Base-by-base conservation (phyloP, 2,113 vertebrate genomes). In the Colinus virginianus region DNA sequence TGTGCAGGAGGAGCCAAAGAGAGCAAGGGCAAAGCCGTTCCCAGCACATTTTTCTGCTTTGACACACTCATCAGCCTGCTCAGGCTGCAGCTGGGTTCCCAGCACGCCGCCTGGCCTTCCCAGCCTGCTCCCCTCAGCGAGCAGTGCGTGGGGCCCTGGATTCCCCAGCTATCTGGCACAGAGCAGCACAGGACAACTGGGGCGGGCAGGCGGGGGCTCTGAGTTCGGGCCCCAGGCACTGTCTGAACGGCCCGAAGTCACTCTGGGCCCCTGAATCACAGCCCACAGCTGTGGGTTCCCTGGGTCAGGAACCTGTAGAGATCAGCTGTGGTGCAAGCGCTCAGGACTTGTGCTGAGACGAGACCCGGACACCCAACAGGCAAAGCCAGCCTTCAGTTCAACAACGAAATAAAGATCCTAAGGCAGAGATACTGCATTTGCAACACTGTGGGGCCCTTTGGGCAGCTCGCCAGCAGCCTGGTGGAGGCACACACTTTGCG, bases 321-420 rank as follows among this genome's bases (percentile, higher is more conserved):
- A 63, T 51, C 34, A 66, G 22, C 59, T 32, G 56, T 0, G 7
- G 38, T 36, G 49, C 30, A 46, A 48, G 34, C 5, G 30, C 45
- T 30, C 34, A 4, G 5, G 67, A 4, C 74, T 9, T 4, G 36
- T 0, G 0, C 13, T 0, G 14, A 67, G 76, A 62, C 0, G 2
- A 49, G 80, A 5, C 43, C 40, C 1, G 1, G 64, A 14, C 12
- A 56, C 30, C 42, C 1, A 3, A n/a, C 80, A 63, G 12, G 42
- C 61, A 21, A 46, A 30, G 8, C 16, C 64, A 63, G 36, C n/a
- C 53, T 51, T 64, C 6, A 32, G 45, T 45, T 66, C 8, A 67
- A n/a, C 19, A 67, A 71, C 28, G 71, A 40, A 40, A 51, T 43
- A 59, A 67, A 82, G 30, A 58, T 85, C 42, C 38, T 15, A 25